Evolutionary conservation across 2,113 vertebrate genomes (phyloP), one percentile per base, ranked within the genome.

Genomic region (Ophthalmolycus amberensis): DNA sequence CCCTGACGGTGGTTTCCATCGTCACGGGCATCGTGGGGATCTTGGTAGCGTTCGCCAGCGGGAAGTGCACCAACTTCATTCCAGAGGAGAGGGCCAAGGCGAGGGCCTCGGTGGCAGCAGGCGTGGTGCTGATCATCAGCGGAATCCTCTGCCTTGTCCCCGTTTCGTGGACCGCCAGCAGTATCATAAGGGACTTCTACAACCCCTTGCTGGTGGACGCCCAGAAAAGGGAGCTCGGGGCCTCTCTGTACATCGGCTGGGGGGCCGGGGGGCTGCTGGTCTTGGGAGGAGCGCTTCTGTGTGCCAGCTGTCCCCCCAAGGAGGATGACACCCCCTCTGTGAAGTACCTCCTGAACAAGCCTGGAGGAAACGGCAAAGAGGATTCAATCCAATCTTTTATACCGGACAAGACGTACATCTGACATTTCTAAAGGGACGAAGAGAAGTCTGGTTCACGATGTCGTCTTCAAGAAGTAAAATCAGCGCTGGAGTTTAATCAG

Each of bases 61-160:
- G 96, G 46, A 97, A 98, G 80, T 99, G 98, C 91, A 98, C 97
- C 88, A 97, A 96, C 91, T 97, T 97, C 3, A 92, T 99, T 82
- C 94, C 96, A 20, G 94, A 96, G 0, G 93, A 96, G 44, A 70
- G n/a, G 0, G 29, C 93, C 80, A 99, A 99, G 87, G 93, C 95
- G 71, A 96, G 91, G 91, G 91, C 94, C 60, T 93, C 96, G 50
- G 94, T 98, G 9, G 79, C 93, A 1, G 94, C 96, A 0, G 97
- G 97, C 0, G 67, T 95, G 62, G 38, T 96, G 56, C 96, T 98
- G 90, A 89, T 99, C 70, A 1, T 97, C 1, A 91, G 96, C 0
- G 93, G 96, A 5, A 0, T 98, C 48, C 90, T 98, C 68, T 89
- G 94, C 58, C 92, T 97, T 58, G 94, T 97, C 59, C 95, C 97